Conservation (phyloP, 2,888 invertebrate genomes). For the Monoplex corrugatus region DNA sequence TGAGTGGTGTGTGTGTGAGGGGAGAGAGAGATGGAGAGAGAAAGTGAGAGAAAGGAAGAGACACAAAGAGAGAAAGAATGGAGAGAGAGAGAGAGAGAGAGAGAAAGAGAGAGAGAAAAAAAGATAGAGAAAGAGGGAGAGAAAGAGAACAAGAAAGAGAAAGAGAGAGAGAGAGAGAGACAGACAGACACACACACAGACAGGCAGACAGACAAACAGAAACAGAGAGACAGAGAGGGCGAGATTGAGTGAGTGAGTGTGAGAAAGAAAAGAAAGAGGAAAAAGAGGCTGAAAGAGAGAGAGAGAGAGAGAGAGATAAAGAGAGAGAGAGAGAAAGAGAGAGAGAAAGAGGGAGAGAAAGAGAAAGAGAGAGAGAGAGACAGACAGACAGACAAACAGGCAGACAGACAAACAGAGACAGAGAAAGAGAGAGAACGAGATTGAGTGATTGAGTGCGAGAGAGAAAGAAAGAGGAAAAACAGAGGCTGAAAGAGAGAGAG, state of each 20-base stretch:
- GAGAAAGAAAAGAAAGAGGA: background rate
- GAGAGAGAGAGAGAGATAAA: background rate
- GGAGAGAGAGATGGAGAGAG: background rate
- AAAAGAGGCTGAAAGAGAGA: background rate
- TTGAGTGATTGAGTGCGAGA: background rate
- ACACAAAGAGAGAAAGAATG: background rate
- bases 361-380: constrained; percentile 8
- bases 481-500: constrained; percentile 4
- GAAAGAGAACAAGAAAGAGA: constrained; percentile 9
- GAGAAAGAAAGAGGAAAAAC: background rate
- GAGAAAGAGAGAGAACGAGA: background rate
- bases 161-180: constrained; percentile 14
- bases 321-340: constrained; percentile 18
- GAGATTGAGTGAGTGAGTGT: background rate
- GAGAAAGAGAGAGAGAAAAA: background rate
- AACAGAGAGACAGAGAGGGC: background rate
- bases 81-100: constrained; percentile 6
- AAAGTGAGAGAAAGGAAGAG: background rate
- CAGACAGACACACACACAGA: background rate
- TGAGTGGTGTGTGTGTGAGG: background rate
- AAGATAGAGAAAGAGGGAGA: constrained; percentile 3
- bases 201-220: background rate
- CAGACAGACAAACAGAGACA: background rate
- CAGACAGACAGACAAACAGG: too few relatives aligned
- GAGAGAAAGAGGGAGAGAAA: background rate